Evolutionary conservation across 1,140 invertebrate species (phyloP), one percentile per base, ranked within the genome.

Genomic region (Caenorhabditis briggsae): DNA sequence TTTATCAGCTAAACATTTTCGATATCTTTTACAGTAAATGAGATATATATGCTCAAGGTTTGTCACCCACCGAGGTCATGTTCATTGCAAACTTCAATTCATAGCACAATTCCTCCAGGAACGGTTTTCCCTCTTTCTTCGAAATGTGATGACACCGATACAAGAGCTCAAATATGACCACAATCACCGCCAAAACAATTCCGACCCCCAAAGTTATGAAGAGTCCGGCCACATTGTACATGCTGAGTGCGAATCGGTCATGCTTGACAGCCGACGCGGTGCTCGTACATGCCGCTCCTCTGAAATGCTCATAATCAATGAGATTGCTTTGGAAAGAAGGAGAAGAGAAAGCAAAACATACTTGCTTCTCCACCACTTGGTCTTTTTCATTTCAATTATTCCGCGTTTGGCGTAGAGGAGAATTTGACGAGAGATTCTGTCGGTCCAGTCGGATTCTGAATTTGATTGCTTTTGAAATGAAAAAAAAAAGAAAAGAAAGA

Each of bases 321-420:
- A 43, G 82, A 25, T 25, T 18, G 61, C n/a, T 46, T 18, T 14
- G 41, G 43, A 41, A 2, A 20, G 83, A 87, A 86, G 82, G 61
- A 33, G 14, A 20, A 25, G 6, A 64, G 23, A 64, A 18, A 64
- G 18, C 70, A 56, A 74, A 23, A 64, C 91, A 84, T 55, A 90
- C 92, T 92, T 91, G 86, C 91, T 92, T 65, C 91, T 88, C 91
- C 91, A 92, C 91, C 91, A 92, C 89, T 92, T 87, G 82, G 91
- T 91, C 87, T 92, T 89, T 86, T 92, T 92, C 91, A 92, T 92
- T 58, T 92, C 91, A 82, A 92, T 92, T 14, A 92, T 91, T 61
- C 91, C 91, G 20, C 91, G 86, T 64, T 92, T 92, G 53, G 92
- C 90, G 82, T 92, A 92, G 6, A 92, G 86, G 25, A 92, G 82